Evolutionary conservation across 2,797 vertebrate genomes (phyloP), one percentile per base, ranked within the genome.

Genomic region (Hoplostethus mediterraneus): DNA sequence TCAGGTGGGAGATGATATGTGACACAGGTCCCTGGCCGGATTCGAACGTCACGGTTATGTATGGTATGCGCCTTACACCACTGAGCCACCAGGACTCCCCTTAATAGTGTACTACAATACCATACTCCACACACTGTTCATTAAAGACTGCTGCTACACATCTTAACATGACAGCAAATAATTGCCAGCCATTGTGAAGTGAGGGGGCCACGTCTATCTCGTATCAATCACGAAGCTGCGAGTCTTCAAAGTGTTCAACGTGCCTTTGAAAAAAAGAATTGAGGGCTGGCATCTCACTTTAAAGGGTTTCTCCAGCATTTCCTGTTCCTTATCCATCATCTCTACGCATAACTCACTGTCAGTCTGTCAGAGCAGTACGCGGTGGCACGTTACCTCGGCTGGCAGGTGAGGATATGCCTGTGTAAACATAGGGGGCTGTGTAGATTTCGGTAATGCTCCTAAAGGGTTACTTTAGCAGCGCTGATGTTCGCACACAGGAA

Each of bases 101-200:
- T 28, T 28, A 28, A 28, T 28, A 28, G 3, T 28, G 3, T 28
- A 28, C 28, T 28, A 28, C 0, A 28, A 28, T 28, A 28, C 54
- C 54, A 56, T 8, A 14, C 51, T 30, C 16, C 48, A 55, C 36
- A 57, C 45, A 31, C 66, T 38, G 72, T 51, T 62, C 75, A 82
- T 77, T 78, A 80, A 28, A 63, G 69, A 84, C 74, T 71, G 64
- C 64, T 71, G 76, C 53, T 54, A 69, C 70, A 73, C 72, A 51
- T 69, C 49, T 45, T 33, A 75, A 81, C 68, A 69, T 63, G 69
- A 83, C 68, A 78, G 83, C 31, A 63, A 86, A 83, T 87, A 84
- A 78, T 72, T 79, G 81, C 31, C 69, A 82, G 83, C 82, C 80
- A 82, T 68, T 88, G 76, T 67, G 62, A 84, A 72, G 51, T 53